Evolutionary conservation across 2,888 invertebrate species (phyloP).

Genomic region (Azorinus chamasolen): DNA sequence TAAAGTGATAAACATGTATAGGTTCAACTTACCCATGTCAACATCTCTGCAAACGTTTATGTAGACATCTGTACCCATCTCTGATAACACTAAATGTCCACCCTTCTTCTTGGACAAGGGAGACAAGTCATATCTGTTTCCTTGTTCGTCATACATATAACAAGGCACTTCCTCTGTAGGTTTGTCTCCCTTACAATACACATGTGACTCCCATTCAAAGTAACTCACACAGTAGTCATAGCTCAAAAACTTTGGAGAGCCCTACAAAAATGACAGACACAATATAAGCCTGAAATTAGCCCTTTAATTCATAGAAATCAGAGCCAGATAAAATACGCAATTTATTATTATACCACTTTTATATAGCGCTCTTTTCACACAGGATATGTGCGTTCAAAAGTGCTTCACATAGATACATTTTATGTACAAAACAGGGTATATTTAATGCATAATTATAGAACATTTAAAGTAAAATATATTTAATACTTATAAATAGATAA

Average conservation of each 20-base stretch:
- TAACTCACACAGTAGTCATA: constrained; percentile 75
- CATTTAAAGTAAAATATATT: too few species aligned
- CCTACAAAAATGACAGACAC: constrained; percentile 68
- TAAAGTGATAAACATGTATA: too few species aligned
- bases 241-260: constrained; percentile 75
- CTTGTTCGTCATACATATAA: constrained; percentile 78
- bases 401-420: too few species aligned
- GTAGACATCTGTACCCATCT: constrained; percentile 75
- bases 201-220: constrained; percentile 83
- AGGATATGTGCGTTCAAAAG: too few species aligned
- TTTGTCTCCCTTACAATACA: constrained; percentile 75
- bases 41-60: constrained; percentile 85
- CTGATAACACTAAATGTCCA: constrained; percentile 78
- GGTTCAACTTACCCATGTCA: constrained; percentile 62
- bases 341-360: too few species aligned
- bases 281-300: background rate
- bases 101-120: constrained; percentile 81
- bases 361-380: too few species aligned
- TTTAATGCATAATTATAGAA: too few species aligned
- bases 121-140: constrained; percentile 80
- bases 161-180: constrained; percentile 82
- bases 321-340: background rate
- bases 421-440: too few species aligned
- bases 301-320: background rate
- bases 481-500: too few species aligned